Conservation (phyloP, 2,888 invertebrate genomes). For the Apamea monoglypha region DNA sequence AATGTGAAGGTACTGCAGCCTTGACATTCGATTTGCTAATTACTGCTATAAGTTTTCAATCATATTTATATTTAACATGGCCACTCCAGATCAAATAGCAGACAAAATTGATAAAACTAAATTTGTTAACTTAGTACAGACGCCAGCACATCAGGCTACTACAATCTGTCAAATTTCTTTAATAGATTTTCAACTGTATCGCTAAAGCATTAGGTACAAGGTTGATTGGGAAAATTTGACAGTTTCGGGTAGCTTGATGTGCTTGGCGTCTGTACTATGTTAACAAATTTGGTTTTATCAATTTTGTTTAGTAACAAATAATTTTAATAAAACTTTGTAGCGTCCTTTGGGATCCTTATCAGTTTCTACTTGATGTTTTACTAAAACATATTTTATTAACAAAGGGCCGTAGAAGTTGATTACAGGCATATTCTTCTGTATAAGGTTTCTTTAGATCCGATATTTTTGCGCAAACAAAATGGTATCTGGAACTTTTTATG, state of each 20-base stretch:
- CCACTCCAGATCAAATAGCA: not conserved
- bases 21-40: no score
- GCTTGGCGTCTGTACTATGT: not conserved
- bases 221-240: no score
- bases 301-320: not conserved
- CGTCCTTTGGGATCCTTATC: slow-evolving; percentile 6
- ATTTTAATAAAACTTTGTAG: slow-evolving; percentile 32
- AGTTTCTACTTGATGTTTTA: slow-evolving; percentile 27
- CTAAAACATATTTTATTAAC: slow-evolving; percentile 9
- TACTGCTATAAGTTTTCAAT: not conserved
- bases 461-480: not conserved
- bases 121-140: not conserved
- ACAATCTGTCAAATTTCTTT: no score
- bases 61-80: no score
- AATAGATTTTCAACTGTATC: no score
- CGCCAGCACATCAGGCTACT: no score
- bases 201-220: no score
- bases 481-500: not conserved
- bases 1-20: no score
- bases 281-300: no score
- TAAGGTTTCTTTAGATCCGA: slow-evolving; percentile 17
- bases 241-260: no score
- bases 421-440: not conserved
- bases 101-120: slow-evolving; percentile 1
- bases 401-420: not conserved